phyloP scores from a whole-genome alignment of 2,113 vertebrate species.

The Charina bottae region DNA sequence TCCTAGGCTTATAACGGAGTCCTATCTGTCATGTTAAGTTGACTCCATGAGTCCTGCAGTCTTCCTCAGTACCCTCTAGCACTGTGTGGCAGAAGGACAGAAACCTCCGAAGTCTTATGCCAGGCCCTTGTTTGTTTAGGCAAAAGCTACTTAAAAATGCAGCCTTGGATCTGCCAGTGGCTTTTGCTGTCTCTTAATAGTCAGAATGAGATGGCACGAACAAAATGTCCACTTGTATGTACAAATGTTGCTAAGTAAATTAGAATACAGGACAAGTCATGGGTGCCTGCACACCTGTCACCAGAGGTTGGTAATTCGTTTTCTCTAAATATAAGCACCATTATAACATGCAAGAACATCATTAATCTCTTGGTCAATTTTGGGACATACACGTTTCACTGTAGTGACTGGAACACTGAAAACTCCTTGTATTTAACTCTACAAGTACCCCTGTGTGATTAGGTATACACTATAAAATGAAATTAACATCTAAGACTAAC shows the following conservation, averaged over 20 bases:
- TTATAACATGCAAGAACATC: conserved; percentile 2
- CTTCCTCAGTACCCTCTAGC: neutral
- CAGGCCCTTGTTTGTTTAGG: neutral
- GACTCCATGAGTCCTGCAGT: neutral
- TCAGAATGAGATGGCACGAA: neutral
- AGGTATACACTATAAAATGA: neutral
- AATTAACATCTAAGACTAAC: neutral
- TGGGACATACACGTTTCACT: rapidly evolving
- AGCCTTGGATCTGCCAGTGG: neutral
- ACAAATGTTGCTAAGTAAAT: conserved; percentile 21
- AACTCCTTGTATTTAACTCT: neutral
- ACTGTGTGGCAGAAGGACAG: neutral
- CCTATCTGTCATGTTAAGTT: neutral
- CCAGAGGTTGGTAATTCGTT: conserved; percentile 4
- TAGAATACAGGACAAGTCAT: neutral
- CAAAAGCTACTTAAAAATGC: neutral
- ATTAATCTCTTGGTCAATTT: neutral
- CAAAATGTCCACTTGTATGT: neutral
- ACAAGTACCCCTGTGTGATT: neutral
- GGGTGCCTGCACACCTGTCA: conserved; percentile 41
- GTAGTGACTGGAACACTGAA: neutral
- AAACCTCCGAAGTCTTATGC: neutral
- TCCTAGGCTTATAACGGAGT: neutral
- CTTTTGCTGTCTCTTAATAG: neutral
- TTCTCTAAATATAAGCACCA: neutral